A percentile compares a stretch with the other conserved stretches of the same genome.
These are phyloP conservation scores for Lithophane leautieri DNA, from an alignment of 2,888 invertebrate genomes.

Conservation along the genomic window DNA sequence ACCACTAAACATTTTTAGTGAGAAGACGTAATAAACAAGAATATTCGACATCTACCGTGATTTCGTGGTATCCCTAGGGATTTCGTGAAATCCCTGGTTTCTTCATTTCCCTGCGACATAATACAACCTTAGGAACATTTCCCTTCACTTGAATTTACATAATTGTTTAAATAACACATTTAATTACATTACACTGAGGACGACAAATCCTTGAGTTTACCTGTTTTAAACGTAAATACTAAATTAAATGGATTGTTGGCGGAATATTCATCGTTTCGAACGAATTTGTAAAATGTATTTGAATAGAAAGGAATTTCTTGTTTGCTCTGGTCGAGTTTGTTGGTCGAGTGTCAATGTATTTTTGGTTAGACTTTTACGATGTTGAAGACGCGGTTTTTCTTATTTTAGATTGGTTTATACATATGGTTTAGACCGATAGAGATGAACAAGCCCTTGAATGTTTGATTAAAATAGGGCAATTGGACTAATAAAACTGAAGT, in stretches of 20 bases:
- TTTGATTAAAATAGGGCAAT: no score
- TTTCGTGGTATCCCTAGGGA: no score
- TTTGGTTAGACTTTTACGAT: slow-evolving; percentile 12
- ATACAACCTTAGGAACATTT: slow-evolving; percentile 78
- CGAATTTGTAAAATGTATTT: slow-evolving; percentile 50
- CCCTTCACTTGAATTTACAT: slow-evolving; percentile 77
- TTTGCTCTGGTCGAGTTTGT: slow-evolving; percentile 27
- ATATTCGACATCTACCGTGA: no score
- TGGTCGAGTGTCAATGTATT: slow-evolving; percentile 19
- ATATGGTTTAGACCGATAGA: neutral
- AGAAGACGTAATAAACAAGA: no score
- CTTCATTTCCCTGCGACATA: no score
- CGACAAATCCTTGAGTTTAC: slow-evolving; percentile 75
- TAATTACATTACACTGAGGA: slow-evolving; percentile 76
- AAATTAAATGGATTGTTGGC: slow-evolving; percentile 66
- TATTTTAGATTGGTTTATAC: neutral
- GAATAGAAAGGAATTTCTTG: slow-evolving; percentile 37
- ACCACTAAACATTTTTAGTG: no score
- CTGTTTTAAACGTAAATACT: slow-evolving; percentile 71
- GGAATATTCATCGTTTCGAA: slow-evolving; percentile 58
- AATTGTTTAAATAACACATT: slow-evolving; percentile 83
- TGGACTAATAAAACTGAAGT: neutral
- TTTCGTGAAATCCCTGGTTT: no score
- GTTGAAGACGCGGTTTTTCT: neutral
- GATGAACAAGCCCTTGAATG: neutral